Base-by-base conservation (phyloP, 2,888 invertebrate genomes). In the Mechanitis mazaeus region DNA sequence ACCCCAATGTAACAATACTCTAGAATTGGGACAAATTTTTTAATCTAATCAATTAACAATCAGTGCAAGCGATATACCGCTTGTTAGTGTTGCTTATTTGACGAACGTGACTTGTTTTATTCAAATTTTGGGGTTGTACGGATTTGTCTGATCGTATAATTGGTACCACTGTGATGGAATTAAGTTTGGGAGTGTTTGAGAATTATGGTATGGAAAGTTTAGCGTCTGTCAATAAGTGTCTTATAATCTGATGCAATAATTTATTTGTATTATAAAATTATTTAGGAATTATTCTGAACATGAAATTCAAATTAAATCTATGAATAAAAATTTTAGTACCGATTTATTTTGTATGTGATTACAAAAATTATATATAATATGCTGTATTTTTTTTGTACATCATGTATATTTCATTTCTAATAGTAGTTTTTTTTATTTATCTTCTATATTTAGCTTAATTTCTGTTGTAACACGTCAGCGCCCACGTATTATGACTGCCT, bases 21-120 rank as follows among this genome's bases (percentile, higher is more conserved):
- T 77, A 63, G 83, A 82, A 84, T 88, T 85, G 82, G 84, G 77
- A 74, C 82, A 81, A 87, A 85, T 79, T 87, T 90, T 89, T 87
- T 89, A 91, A 91, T 90, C 85, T 82, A 89, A 90, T 90, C 90
- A 90, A 90, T 90, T 90, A 90, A 84, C 90, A 91, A 91, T 91
- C 91, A 91, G 87, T 84, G 88, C 86, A 85, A 89, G 80, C 87
- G 87, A 89, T 87, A 89, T 84, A 85, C 84, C 84, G 85, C 88
- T 89, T 86, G 89, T 90, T 89, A 88, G 83, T 80, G 77, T 83
- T 86, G 85, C 82, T 88, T 90, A 90, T 90, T 89, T 87, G 83
- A 75, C 64, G 84, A 80, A 89, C 90, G 90, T 90, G 90, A 87
- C 86, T 84, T 73, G 89, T 75, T 73, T 76, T 85, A 88, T 88